These are phyloP conservation scores for Himalopsyche phryganea DNA, from an alignment of 1,140 invertebrate species.

Conservation along the genomic window DNA sequence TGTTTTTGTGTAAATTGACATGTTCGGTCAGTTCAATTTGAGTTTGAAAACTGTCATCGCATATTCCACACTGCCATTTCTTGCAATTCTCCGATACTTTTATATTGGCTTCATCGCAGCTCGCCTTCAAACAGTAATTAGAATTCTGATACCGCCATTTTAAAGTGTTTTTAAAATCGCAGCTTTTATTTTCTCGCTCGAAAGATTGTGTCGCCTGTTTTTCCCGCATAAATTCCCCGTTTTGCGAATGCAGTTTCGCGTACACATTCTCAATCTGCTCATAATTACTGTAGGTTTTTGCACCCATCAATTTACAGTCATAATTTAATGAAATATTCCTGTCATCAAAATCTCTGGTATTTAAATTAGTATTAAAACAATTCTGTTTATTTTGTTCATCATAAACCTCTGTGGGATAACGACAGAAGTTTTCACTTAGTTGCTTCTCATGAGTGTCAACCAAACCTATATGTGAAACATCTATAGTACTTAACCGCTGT, in stretches of 20 bases:
- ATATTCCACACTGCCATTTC: conserved; percentile 32
- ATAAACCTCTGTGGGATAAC: conserved; percentile 22
- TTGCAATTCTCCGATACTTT: conserved; percentile 22
- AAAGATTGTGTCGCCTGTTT: not conserved
- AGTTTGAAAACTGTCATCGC: conserved; percentile 20
- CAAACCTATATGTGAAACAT: conserved; percentile 1
- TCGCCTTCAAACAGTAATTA: conserved; percentile 24
- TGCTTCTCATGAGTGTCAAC: not conserved
- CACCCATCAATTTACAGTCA: not conserved
- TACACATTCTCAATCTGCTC: conserved; percentile 1
- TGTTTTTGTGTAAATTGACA: conserved; percentile 24
- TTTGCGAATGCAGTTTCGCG: not conserved
- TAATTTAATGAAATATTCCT: conserved; percentile 1
- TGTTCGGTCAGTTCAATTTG: conserved; percentile 22
- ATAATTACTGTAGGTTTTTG: not conserved
- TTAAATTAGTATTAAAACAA: not conserved
- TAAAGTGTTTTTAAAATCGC: conserved; percentile 12
- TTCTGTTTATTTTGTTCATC: conserved; percentile 5
- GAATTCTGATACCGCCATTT: conserved; percentile 29
- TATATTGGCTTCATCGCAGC: conserved; percentile 26
- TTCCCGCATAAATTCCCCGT: conserved; percentile 1
- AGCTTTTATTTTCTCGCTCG: conserved; percentile 3
- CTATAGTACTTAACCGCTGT: conserved; percentile 2
- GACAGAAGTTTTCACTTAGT: conserved; percentile 16
- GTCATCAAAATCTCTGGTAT: conserved; percentile 13